phyloP scores from a whole-genome alignment of 1,140 invertebrate genomes.

The Zophobas atratus region DNA sequence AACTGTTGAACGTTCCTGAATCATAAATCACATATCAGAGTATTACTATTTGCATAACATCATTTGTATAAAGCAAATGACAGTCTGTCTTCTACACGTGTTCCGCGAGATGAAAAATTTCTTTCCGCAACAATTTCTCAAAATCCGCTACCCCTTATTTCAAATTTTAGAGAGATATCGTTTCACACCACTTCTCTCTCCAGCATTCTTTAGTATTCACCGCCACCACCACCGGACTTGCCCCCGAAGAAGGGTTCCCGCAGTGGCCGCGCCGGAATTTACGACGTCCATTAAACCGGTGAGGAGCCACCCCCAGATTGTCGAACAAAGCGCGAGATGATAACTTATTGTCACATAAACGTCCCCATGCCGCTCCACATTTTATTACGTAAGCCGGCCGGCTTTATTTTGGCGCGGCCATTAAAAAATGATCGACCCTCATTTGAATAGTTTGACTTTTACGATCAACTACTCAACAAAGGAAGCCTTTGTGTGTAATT shows the following conservation, averaged over 20 bases:
- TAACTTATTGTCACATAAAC: slow-evolving; percentile 57
- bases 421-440: slow-evolving; percentile 55
- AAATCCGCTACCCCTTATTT: slow-evolving; percentile 5
- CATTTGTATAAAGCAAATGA: slow-evolving; percentile 33
- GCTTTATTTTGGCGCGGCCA: slow-evolving; percentile 50
- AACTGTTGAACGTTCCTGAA: slow-evolving; percentile 58
- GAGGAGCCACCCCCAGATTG: slow-evolving; percentile 54
- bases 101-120: not conserved
- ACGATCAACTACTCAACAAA: slow-evolving; percentile 49
- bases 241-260: slow-evolving; percentile 12
- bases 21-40: slow-evolving; percentile 57
- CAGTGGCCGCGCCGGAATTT: slow-evolving; percentile 51
- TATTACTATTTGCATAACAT: slow-evolving; percentile 32
- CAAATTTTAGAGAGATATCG: not conserved
- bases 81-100: slow-evolving; percentile 16
- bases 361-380: slow-evolving; percentile 50
- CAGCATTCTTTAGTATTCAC: too few species aligned
- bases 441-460: slow-evolving; percentile 48
- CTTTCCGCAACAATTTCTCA: not conserved
- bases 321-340: slow-evolving; percentile 53
- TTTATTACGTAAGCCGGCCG: slow-evolving; percentile 48
- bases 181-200: too few species aligned
- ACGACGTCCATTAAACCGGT: slow-evolving; percentile 54
- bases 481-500: slow-evolving; percentile 48
- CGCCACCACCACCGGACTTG: slow-evolving; percentile 19